phyloP scores from a whole-genome alignment of 2,888 invertebrate species.

The Dioctria linearis region DNA sequence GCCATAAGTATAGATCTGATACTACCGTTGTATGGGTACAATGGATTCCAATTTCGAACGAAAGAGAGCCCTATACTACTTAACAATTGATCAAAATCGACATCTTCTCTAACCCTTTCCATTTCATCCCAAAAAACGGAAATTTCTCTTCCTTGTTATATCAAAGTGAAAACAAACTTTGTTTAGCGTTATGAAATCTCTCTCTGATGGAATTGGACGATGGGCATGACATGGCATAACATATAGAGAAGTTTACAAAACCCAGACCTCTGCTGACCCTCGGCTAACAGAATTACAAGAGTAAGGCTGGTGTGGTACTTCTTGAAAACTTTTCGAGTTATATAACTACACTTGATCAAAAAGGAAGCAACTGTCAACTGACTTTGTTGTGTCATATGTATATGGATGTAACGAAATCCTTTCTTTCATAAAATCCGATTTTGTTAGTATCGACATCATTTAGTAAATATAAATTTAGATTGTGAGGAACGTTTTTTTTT shows the following conservation, averaged over 20 bases:
- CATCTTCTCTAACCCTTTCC: not conserved
- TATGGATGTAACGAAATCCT: not conserved
- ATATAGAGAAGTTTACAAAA: not conserved
- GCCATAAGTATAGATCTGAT: too few species aligned
- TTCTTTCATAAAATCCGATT: not conserved
- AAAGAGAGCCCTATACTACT: not conserved
- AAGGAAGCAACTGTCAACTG: constrained; percentile 41
- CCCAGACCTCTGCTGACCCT: not conserved
- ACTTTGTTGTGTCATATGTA: not conserved
- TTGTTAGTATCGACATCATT: not conserved
- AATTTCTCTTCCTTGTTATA: not conserved
- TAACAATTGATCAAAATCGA: not conserved
- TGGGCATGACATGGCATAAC: not conserved
- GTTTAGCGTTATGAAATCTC: constrained; percentile 24
- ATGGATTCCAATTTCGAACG: not conserved
- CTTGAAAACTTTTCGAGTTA: constrained; percentile 23
- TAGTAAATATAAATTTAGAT: constrained; percentile 25
- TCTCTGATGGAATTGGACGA: not conserved
- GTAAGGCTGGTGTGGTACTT: not conserved
- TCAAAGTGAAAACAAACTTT: constrained; percentile 1
- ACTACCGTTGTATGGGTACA: not conserved
- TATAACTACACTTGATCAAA: not conserved
- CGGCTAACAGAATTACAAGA: constrained; percentile 15
- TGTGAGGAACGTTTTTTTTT: constrained; percentile 9
- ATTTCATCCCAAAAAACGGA: not conserved